Conservation (phyloP, 2,113 vertebrate genomes). For the Rynchops niger region DNA sequence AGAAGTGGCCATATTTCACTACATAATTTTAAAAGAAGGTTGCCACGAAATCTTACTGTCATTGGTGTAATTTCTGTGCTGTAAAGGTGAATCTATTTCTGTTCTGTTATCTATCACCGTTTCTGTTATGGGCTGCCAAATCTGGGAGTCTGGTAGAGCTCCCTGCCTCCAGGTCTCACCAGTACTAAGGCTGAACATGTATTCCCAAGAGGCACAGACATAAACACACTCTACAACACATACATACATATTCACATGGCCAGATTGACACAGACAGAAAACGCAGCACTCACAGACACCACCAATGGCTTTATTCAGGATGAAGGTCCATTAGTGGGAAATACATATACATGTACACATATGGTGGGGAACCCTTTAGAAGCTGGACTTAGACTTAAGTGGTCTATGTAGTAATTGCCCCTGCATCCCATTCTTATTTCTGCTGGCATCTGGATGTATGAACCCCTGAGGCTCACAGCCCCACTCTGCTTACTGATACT, state of each 20-base stretch:
- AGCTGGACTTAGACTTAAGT: not conserved
- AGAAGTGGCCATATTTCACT: not conserved
- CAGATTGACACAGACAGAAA: not conserved
- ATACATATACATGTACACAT: not conserved
- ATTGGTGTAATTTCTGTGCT: not conserved
- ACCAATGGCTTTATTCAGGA: not conserved
- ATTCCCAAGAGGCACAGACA: not conserved
- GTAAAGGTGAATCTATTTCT: not conserved
- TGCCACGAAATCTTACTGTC: not conserved
- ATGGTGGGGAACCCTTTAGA: not conserved
- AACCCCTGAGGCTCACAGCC: not conserved
- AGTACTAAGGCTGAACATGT: not conserved
- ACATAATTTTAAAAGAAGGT: not conserved
- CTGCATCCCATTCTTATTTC: not conserved
- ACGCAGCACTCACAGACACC: not conserved
- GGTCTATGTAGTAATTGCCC: too few species aligned
- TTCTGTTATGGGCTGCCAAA: not conserved
- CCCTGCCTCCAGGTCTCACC: not conserved
- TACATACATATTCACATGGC: not conserved
- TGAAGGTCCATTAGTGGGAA: not conserved
- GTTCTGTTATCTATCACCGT: not conserved
- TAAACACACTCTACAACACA: not conserved
- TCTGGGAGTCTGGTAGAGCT: not conserved
- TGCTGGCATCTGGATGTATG: not conserved
- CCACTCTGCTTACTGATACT: not conserved